Base-by-base conservation (phyloP, 2,113 vertebrate genomes). In the Megaleporinus macrocephalus region DNA sequence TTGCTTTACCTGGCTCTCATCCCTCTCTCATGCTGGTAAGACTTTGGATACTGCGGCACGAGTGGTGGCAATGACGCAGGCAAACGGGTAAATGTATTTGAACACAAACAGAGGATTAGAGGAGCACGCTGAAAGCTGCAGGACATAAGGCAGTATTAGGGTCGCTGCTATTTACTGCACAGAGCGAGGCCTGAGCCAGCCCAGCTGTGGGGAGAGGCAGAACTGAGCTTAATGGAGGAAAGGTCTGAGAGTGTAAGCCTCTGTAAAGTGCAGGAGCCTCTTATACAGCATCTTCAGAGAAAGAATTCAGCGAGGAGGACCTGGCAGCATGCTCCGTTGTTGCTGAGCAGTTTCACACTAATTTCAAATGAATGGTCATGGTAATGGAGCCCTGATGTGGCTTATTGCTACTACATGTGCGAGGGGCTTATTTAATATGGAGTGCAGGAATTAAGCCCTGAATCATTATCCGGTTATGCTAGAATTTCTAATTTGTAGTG, bases 101-200 rank as follows among this genome's bases (percentile, higher is more conserved):
- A 89, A 87, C 83, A 89, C 89, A 91, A 90, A 92, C 85, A 87
- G 68, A 73, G 83, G 89, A 92, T 92, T 92, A 92, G 76, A 76
- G 80, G 86, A 86, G 73, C 29, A 44, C 24, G 72, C 59, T 87
- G 88, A 78, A 81, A 63, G 57, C 71, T 88, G 86, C 85, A 84
- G 87, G 79, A 84, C 85, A 85, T 53, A 83, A 80, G 68, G 61
- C 49, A 69, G 53, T 41, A 78, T 83, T 80, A 78, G n/a, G 78
- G 73, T 65, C 66, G 61, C 68, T 80, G 57, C 73, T 76, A 73
- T 86, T 80, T 80, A 73, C 73, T 16, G 27, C 73, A 53, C 62
- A 68, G 47, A 73, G 51, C 6, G 53, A 78, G 69, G 22, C 55
- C 36, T 69, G 73, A 59, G 29, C 74, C 61, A 71, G 24, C 26